phyloP scores from a whole-genome alignment of 2,888 invertebrate genomes.

The Microctonus brassicae region DNA sequence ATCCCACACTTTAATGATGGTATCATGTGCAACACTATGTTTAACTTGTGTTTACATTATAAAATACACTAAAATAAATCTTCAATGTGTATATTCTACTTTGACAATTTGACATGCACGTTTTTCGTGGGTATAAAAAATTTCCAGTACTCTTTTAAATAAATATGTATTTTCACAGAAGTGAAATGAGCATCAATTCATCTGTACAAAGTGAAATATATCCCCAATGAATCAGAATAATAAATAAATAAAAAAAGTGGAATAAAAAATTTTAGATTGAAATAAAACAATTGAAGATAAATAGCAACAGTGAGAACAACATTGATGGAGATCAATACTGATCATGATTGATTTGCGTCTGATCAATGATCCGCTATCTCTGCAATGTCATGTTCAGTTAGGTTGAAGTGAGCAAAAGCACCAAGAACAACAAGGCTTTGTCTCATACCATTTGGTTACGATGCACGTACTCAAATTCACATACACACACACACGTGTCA shows the following conservation, averaged over 20 bases:
- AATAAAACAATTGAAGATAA: conserved; percentile 15
- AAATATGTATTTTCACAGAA: too few species aligned
- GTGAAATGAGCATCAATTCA: too few species aligned
- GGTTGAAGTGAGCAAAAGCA: conserved; percentile 32
- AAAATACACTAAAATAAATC: not conserved
- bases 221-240: too few species aligned
- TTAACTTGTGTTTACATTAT: not conserved
- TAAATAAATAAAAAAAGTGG: not conserved
- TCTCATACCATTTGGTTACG: conserved; percentile 1
- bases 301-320: not conserved
- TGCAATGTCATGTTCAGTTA: conserved; percentile 43
- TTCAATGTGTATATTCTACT: not conserved
- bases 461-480: not conserved
- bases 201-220: too few species aligned
- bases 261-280: not conserved
- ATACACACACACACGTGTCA: not conserved
- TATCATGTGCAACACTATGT: not conserved
- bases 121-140: too few species aligned
- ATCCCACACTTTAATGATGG: not conserved
- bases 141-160: too few species aligned
- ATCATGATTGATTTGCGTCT: conserved; percentile 6
- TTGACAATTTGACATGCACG: not conserved
- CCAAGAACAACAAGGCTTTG: not conserved
- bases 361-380: conserved; percentile 19
- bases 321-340: conserved; percentile 9